Evolutionary conservation across 2,888 invertebrate genomes (phyloP).

Genomic region (Furcula furcula): DNA sequence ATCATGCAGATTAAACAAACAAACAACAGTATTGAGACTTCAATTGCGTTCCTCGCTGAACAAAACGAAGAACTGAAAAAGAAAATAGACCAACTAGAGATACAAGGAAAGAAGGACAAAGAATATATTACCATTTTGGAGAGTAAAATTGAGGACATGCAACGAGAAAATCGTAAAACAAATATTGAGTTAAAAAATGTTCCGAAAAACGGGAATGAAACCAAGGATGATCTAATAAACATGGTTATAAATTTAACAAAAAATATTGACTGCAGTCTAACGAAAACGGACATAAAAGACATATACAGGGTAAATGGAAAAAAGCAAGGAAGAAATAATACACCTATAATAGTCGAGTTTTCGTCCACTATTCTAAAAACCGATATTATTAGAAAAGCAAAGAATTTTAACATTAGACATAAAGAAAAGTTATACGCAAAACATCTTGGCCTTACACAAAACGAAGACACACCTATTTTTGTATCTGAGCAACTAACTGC

Average conservation of each 20-base stretch:
- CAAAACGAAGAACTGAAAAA: constrained; percentile 1
- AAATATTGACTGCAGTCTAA: neutral
- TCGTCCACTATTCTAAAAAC: neutral
- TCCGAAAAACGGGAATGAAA: neutral
- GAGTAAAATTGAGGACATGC: constrained; percentile 2
- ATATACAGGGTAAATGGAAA: no score
- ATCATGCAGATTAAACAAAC: no score
- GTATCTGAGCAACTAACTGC: neutral
- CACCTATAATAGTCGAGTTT: neutral
- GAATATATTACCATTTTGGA: constrained; percentile 2
- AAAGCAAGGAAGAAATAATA: neutral
- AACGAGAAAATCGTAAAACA: neutral
- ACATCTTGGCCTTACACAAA: neutral
- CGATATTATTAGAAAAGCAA: neutral
- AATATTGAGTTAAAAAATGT: constrained; percentile 1
- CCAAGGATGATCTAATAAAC: no score
- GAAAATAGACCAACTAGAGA: constrained; percentile 1
- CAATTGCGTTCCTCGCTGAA: neutral
- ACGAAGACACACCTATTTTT: constrained; percentile 2
- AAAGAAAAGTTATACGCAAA: neutral
- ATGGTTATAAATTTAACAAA: neutral
- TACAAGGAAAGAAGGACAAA: neutral
- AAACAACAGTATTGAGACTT: no score
- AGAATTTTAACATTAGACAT: neutral
- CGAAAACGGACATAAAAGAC: neutral